These are phyloP conservation scores for Epinephelus fuscoguttatus DNA, from an alignment of 2,113 vertebrate genomes.

Conservation along the genomic window DNA sequence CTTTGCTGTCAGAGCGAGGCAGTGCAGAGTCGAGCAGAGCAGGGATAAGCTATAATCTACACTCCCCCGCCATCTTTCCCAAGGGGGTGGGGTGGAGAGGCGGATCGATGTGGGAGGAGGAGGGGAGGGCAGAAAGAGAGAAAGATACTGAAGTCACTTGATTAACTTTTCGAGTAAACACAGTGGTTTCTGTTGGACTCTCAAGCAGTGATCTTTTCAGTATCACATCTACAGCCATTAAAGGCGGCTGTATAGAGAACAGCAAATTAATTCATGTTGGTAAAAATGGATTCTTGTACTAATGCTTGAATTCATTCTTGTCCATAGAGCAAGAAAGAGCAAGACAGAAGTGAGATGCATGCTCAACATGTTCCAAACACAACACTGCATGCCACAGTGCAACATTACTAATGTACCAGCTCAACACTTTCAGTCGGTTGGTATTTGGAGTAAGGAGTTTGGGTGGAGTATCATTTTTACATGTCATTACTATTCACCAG, in stretches of 20 bases:
- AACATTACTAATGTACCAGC: neutral
- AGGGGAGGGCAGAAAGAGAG: conserved; percentile 5
- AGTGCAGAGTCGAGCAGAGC: conserved; percentile 67
- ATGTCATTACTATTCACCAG: neutral
- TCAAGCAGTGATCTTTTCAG: neutral
- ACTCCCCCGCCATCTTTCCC: conserved; percentile 55
- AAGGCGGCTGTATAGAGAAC: neutral
- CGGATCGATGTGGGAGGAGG: conserved; percentile 44
- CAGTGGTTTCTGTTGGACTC: conserved; percentile 30
- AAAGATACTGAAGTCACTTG: conserved; percentile 39
- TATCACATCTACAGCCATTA: neutral
- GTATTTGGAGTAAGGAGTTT: neutral
- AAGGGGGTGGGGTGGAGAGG: conserved; percentile 29
- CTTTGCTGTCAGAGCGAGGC: conserved; percentile 72
- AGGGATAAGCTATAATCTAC: conserved; percentile 72
- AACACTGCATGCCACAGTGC: neutral
- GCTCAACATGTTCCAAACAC: neutral
- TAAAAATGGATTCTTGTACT: neutral
- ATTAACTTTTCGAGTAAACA: conserved; percentile 48
- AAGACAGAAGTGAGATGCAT: neutral
- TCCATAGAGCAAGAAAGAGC: no score
- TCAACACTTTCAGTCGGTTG: neutral
- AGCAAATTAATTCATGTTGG: conserved; percentile 4
- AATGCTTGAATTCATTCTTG: neutral
- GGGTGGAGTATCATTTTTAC: neutral